phyloP scores from a whole-genome alignment of 2,113 vertebrate species.

The Plectropomus leopardus region DNA sequence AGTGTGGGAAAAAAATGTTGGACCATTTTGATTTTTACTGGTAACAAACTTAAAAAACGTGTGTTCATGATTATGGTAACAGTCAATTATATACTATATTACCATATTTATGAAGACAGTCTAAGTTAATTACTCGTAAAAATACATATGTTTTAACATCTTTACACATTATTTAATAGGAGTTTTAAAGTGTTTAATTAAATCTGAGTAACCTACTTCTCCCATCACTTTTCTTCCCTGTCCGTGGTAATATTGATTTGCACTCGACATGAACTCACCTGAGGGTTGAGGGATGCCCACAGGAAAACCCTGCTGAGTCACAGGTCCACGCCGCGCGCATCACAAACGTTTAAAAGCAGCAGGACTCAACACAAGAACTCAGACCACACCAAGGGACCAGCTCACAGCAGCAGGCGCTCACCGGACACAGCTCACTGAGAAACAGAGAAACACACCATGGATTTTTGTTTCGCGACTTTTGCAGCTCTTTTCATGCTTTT shows the following conservation, averaged over 20 bases:
- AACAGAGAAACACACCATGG: slow-evolving; percentile 39
- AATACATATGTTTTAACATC: no score
- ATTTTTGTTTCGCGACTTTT: not conserved
- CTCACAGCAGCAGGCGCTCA: not conserved
- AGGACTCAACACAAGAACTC: not conserved
- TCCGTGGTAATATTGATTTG: not conserved
- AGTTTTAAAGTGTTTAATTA: no score
- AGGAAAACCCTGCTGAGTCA: slow-evolving; percentile 75
- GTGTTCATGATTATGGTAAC: no score
- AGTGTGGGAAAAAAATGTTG: no score
- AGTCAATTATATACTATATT: no score
- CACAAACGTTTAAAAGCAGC: not conserved
- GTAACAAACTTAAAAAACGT: no score
- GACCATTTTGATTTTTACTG: no score
- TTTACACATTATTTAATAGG: no score
- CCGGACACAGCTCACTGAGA: not conserved
- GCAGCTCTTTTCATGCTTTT: slow-evolving; percentile 26
- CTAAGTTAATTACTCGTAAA: no score
- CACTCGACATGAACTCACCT: slow-evolving; percentile 37
- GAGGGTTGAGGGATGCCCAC: slow-evolving; percentile 37
- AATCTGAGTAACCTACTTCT: not conserved
- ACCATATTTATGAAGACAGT: no score
- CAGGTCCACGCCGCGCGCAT: not conserved
- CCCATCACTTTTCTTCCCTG: no score
- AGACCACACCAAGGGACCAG: not conserved